These are phyloP conservation scores for Lucifuga dentata DNA, from an alignment of 2,113 vertebrate species.

Conservation along the genomic window DNA sequence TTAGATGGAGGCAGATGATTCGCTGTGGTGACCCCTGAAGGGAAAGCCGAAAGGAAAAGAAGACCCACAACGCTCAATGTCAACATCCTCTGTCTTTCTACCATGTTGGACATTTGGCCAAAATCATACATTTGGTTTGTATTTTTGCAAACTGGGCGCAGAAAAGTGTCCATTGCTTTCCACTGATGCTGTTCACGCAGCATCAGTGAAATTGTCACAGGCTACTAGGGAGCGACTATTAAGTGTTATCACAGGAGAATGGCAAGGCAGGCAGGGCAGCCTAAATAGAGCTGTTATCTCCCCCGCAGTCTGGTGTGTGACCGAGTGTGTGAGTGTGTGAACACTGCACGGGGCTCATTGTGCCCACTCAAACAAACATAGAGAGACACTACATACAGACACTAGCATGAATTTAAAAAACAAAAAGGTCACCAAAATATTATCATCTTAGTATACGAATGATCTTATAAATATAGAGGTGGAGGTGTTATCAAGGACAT, in stretches of 20 bases:
- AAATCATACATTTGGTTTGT: conserved; percentile 8
- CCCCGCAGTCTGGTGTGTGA: conserved; percentile 6
- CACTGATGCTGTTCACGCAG: background rate
- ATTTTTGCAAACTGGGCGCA: conserved; percentile 23
- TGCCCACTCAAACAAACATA: too few species aligned
- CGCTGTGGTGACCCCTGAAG: too few species aligned
- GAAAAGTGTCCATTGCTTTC: conserved; percentile 39
- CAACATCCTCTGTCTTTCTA: conserved; percentile 1
- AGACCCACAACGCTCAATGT: conserved; percentile 9
- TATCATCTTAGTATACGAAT: background rate
- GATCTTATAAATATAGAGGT: background rate
- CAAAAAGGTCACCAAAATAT: background rate
- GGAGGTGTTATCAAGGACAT: conserved; percentile 12
- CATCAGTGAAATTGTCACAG: conserved; percentile 9
- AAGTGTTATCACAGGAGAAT: conserved; percentile 60
- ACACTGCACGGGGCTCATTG: too few species aligned
- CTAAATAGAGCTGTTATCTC: conserved; percentile 70
- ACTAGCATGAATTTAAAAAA: background rate
- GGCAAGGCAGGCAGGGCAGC: conserved; percentile 34
- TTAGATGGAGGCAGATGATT: too few species aligned
- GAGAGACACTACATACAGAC: background rate
- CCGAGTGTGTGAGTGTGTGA: background rate
- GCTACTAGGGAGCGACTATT: conserved; percentile 42
- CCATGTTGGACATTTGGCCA: background rate
- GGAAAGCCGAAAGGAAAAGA: too few species aligned